Evolutionary conservation across 2,113 vertebrate genomes (phyloP).

Genomic region (Fukomys damarensis): DNA sequence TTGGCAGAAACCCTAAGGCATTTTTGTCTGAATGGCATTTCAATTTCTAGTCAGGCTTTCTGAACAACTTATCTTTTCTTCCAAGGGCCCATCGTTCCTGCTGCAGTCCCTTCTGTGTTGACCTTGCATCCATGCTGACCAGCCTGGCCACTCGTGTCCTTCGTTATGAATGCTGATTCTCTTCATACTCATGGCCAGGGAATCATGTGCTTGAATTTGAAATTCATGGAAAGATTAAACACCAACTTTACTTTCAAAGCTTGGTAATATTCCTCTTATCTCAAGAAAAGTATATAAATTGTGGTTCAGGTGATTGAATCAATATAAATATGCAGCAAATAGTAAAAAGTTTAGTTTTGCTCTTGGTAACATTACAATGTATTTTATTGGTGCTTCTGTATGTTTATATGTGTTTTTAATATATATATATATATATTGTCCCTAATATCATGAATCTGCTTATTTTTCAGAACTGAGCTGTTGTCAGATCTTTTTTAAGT

Average conservation of each 20-base stretch:
- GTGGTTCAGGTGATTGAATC: neutral
- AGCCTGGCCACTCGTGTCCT: neutral
- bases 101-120: neutral
- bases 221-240: slow-evolving; percentile 5
- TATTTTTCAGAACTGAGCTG: slow-evolving; percentile 27
- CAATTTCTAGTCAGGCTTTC: neutral
- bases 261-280: neutral
- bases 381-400: neutral
- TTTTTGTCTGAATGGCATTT: neutral
- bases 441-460: neutral
- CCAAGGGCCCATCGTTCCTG: neutral
- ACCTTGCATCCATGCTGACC: neutral
- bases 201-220: neutral
- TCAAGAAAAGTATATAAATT: neutral
- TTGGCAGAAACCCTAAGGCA: neutral
- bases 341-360: neutral
- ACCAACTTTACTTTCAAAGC: neutral
- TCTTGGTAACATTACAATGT: neutral
- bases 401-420: neutral
- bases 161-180: neutral
- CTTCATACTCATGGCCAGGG: neutral
- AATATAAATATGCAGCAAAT: neutral
- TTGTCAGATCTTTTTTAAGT: slow-evolving; percentile 15
- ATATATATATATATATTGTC: neutral
- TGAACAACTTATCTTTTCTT: neutral